Evolutionary conservation across 2,888 invertebrate genomes (phyloP), one percentile per base, ranked within the genome.

Genomic region (Molanna angustata): DNA sequence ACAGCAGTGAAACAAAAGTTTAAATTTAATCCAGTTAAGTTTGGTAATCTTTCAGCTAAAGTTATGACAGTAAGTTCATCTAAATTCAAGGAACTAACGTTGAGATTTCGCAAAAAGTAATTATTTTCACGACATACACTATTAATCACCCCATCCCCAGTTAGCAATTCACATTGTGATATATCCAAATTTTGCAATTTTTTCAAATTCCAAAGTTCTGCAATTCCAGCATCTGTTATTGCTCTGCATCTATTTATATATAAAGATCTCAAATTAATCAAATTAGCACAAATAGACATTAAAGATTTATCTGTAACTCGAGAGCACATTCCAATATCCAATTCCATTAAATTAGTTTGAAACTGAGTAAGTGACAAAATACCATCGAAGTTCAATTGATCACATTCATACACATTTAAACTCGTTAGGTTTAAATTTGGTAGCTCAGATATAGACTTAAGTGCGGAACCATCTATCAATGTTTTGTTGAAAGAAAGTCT

Each of bases 1-100:
- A 88, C 82, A n/a, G 81, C 83, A 69, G 80, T 82, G 60, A 84
- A 82, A 64, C 88, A 88, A 60, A 80, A 82, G 52, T 83, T 83
- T 40, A 88, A 65, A 64, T 88, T 83, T 17, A 89, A 70, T 17
- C 74, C 67, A 0, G 70, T 74, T 37, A 88, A 68, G 52, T 79
- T 78, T 1, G 78, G 77, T 49, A 85, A 69, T 59, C 73, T 75
- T 61, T 77, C 75, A 6, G 84, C 80, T 50, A 87, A 73, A 63
- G 74, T 72, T 47, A 82, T 78, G 3, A 88, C 69, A 20, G 82
- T 79, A 58, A 71, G 72, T 64, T 87, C 83, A 62, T 81, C 82
- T 31, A 88, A 70, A 62, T 80, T 79, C 22, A 85, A 66, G 44
- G 80, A 78, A 54, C 79, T 79, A 45, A 84, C 72, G 62, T 80